phyloP scores from a whole-genome alignment of 1,140 invertebrate species.

The Apis florea region DNA sequence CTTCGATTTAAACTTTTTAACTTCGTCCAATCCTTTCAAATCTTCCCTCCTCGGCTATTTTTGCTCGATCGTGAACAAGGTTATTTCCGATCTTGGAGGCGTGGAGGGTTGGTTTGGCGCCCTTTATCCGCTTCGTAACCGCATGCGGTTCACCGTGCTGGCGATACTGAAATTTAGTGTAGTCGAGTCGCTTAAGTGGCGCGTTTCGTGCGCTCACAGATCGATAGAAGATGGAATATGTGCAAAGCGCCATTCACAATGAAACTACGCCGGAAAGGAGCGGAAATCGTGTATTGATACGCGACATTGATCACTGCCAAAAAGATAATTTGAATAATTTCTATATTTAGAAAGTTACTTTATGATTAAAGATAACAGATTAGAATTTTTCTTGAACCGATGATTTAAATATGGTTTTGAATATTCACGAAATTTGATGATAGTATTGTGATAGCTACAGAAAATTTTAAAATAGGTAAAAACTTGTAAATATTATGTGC shows the following conservation, averaged over 20 bases:
- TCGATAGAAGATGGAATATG: conserved; percentile 45
- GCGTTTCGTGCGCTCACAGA: conserved; percentile 32
- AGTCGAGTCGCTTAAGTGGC: conserved; percentile 24
- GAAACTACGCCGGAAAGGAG: background rate
- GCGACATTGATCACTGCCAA: background rate
- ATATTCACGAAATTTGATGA: no score
- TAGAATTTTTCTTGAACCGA: no score
- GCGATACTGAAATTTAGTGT: conserved; percentile 36
- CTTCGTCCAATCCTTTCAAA: background rate
- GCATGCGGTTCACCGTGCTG: background rate
- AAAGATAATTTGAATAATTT: background rate
- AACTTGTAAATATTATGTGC: no score
- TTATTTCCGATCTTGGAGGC: background rate
- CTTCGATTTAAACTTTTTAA: background rate
- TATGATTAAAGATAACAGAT: no score
- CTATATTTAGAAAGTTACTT: no score
- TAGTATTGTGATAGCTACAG: no score
- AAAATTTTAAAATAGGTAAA: no score
- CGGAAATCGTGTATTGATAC: background rate
- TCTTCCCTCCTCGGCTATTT: background rate
- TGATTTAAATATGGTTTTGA: no score
- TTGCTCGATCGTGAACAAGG: background rate
- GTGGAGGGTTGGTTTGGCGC: background rate
- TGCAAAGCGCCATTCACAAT: conserved; percentile 28
- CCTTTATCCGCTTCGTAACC: conserved; percentile 2